A percentile compares a stretch with the other conserved stretches of the same genome.
These are phyloP conservation scores for Solea senegalensis DNA, from an alignment of 2,113 vertebrate genomes.

Conservation along the genomic window DNA sequence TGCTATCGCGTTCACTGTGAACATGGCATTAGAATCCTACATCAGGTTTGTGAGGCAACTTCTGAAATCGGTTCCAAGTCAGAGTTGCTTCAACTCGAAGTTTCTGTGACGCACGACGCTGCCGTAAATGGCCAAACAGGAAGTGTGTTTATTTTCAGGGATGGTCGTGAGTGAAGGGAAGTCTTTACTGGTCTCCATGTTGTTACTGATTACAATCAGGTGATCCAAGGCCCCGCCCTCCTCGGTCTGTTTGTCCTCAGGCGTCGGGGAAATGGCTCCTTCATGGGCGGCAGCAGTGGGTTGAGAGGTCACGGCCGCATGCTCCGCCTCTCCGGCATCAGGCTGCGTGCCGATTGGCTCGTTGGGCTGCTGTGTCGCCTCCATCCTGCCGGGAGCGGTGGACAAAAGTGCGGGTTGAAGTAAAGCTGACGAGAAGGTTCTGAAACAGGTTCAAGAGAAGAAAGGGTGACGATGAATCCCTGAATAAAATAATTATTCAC, in stretches of 20 bases:
- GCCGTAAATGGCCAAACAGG: no score
- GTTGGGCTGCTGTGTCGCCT: constrained; percentile 58
- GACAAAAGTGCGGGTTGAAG: not conserved
- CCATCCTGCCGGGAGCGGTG: constrained; percentile 43
- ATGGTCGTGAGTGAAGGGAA: no score
- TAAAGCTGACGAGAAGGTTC: constrained; percentile 8
- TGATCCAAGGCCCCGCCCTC: constrained; percentile 50
- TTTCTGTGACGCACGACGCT: no score
- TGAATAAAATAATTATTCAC: no score
- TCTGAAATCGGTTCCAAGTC: no score
- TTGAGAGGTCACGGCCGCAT: constrained; percentile 49
- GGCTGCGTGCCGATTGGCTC: constrained; percentile 54
- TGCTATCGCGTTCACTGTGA: no score
- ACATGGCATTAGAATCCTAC: no score
- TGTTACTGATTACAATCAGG: constrained; percentile 67
- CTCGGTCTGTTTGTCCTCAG: constrained; percentile 17
- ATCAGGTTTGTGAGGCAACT: no score
- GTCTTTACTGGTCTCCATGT: constrained; percentile 67
- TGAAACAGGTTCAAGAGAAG: constrained; percentile 6
- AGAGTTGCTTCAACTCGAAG: no score
- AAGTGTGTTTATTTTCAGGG: no score
- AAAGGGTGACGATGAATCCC: no score
- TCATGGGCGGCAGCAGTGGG: constrained; percentile 38
- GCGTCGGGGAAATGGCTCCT: constrained; percentile 7
- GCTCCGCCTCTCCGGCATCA: not conserved